A percentile compares a stretch with the other conserved stretches of the same genome.
Evolutionary conservation across 2,797 vertebrate species (phyloP).

Genomic region (Phalloptychus januarius): DNA sequence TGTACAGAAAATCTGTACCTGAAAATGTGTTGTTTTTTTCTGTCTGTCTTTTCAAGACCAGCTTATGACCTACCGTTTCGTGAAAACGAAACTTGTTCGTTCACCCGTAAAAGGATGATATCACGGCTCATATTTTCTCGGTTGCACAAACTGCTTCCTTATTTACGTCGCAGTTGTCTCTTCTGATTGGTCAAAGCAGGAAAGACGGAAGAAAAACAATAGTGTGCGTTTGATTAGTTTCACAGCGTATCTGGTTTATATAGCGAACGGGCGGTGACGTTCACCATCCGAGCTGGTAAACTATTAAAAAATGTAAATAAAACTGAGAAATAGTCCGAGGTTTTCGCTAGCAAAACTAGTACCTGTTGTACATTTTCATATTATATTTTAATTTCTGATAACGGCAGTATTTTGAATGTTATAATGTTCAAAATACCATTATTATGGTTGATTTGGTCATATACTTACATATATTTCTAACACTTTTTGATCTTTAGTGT

Average conservation of each 20-base stretch:
- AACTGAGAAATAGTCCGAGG: background rate
- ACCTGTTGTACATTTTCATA: background rate
- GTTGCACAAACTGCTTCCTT: constrained; percentile 58
- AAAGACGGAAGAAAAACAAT: rapidly evolving
- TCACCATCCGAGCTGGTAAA: background rate
- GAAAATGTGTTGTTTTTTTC: no score
- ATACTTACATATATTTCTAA: no score
- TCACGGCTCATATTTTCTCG: background rate
- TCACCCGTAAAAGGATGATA: background rate
- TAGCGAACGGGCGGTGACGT: background rate
- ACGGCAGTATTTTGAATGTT: no score
- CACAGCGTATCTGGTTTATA: rapidly evolving
- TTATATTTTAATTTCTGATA: no score
- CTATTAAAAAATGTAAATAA: background rate
- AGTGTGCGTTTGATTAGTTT: constrained; percentile 16
- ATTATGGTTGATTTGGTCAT: no score
- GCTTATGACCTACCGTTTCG: rapidly evolving
- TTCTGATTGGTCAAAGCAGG: constrained; percentile 59
- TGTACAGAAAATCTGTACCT: background rate
- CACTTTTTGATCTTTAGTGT: no score
- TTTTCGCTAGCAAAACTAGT: background rate
- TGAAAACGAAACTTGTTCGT: background rate
- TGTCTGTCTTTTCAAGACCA: no score
- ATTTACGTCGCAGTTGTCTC: constrained; percentile 63
- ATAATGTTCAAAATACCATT: no score